A percentile compares a stretch with the other conserved stretches of the same genome.
Evolutionary conservation across 2,888 invertebrate species (phyloP).

Genomic region (Epistrophella euchroma): DNA sequence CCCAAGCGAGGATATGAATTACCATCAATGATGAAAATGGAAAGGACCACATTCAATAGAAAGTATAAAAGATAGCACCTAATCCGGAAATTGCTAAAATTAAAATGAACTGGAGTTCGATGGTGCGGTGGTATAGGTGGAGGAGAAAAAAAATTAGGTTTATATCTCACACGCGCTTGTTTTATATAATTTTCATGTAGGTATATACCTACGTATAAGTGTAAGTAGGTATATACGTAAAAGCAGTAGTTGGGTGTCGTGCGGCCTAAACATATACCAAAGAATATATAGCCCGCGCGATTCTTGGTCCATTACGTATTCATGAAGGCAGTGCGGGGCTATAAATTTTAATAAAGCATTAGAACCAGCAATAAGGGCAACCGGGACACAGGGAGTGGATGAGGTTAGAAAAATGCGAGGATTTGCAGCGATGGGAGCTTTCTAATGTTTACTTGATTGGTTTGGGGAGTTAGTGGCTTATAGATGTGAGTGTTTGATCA

Average conservation of each 20-base stretch:
- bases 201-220: background rate
- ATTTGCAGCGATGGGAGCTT: slow-evolving; percentile 51
- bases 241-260: background rate
- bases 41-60: slow-evolving; percentile 21
- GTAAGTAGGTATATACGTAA: background rate
- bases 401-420: slow-evolving; percentile 44
- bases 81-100: slow-evolving; percentile 71
- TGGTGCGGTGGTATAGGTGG: background rate
- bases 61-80: slow-evolving; percentile 45
- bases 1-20: slow-evolving; percentile 54
- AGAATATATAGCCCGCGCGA: slow-evolving; percentile 32
- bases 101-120: slow-evolving; percentile 59
- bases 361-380: slow-evolving; percentile 40
- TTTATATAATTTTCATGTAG: slow-evolving; percentile 3
- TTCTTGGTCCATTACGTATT: slow-evolving; percentile 68
- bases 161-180: slow-evolving; percentile 19
- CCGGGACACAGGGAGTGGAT: background rate
- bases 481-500: slow-evolving; percentile 52
- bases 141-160: slow-evolving; percentile 22
- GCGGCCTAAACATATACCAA: slow-evolving; percentile 13
- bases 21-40: slow-evolving; percentile 53
- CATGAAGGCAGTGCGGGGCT: slow-evolving; percentile 67
- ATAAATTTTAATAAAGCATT: slow-evolving; percentile 75
- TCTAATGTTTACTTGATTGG: slow-evolving; percentile 72
- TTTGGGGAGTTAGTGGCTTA: slow-evolving; percentile 73